Base-by-base conservation (phyloP, 1,140 invertebrate genomes). In the Octopus bimaculoides region DNA sequence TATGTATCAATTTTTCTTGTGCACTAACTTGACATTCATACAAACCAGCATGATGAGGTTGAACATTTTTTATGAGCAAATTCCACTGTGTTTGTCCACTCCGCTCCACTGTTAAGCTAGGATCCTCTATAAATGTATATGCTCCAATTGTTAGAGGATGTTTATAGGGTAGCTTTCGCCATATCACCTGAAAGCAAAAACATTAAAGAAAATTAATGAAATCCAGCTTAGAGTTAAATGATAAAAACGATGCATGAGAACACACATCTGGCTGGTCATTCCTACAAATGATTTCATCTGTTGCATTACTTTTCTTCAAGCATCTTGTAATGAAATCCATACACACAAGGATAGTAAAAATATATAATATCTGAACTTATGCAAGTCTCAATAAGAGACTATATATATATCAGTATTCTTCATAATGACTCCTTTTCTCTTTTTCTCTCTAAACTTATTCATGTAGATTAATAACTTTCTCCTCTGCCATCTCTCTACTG, bases 11-110 rank as follows among this genome's bases (percentile, higher is more conserved):
- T 41, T 75, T 75, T 52, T 75, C 74, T 75, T 52, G 26, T 41
- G 74, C 26, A 75, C 74, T 75, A 41, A 82, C 79, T 79, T 80
- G 79, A 79, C 79, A 82, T 56, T 82, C 79, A 54, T 82, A 80
- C 61, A 76, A 61, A 53, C 79, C 79, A 52, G 53, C 75, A 55
- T 82, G 66, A 8, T 77, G 77, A 7, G 52, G 69, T 69, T 77
- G 54, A 66, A 76, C 78, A 54, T 66, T 75, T n/a, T 55, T 69
- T 77, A 82, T 82, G 14, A 74, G 56, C 9, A 82, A 77, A 52
- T 79, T 77, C 79, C 79, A 81, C 61, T 80, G 61, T 52, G 73
- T 75, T 14, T 75, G 77, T 14, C 52, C 41, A 54, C 77, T 52
- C 73, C 79, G 76, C 5, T 76, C 81, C 69, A 82, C 77, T 53